Evolutionary conservation across 2,797 vertebrate species (phyloP), one percentile per base, ranked within the genome.

Genomic region (Bradypodion ventrale): DNA sequence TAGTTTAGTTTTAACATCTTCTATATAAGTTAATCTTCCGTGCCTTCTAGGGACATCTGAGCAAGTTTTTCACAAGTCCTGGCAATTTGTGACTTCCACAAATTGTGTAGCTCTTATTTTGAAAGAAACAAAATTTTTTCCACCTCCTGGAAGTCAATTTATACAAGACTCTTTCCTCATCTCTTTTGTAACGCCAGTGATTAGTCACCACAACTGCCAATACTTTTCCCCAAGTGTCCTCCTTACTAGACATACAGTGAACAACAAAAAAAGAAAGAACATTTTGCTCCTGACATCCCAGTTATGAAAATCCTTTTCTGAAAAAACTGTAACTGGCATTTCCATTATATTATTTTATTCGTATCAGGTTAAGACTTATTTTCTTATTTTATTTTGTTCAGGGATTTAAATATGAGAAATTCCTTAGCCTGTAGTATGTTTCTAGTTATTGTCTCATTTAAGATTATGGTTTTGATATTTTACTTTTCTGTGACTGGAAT

Each of bases 141-240:
- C 52, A 19, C 49, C 3, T 59, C 69, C 5, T 5, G 80, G 44
- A 81, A 90, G 25, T 2, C 44, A 88, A 52, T 76, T 80, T 88
- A 1, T 12, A 81, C 5, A 74, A 86, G 56, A 87, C 1, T 42
- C 6, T 80, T 7, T 68, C 40, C 35, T 29, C 79, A 73, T 83
- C 5, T 6, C 21, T 49, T 83, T 85, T 16, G n/a, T 15, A 2
- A 66, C 76, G 63, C 46, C 21, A 44, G 35, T 46, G 86, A 7
- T 16, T 76, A 27, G 9, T 16, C 78, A 27, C 1, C 78, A 62
- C 85, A 5, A 91, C 52, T 82, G 2, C 23, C 85, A 86, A 70
- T 63, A 69, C 21, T 13, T 42, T 76, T 86, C 73, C 27, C 12
- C 70, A 16, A 21, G 37, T 46, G 42, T 15, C 42, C 42, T 72